Base-by-base conservation (phyloP, 1,140 invertebrate genomes). In the Grapholita molesta region DNA sequence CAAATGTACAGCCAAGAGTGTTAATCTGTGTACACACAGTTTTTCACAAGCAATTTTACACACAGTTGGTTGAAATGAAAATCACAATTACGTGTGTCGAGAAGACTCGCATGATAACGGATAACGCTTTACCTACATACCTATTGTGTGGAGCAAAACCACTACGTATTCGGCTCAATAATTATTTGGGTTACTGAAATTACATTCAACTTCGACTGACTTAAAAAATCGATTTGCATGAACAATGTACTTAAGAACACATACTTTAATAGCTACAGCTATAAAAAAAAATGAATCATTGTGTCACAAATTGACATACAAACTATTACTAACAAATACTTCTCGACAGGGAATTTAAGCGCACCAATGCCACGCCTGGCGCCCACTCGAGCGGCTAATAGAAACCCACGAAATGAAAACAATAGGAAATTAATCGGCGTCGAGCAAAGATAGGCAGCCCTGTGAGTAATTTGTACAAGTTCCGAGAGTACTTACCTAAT, bases 371-470 rank as follows among this genome's bases (percentile, higher is more conserved):
- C 11, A 61, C 24, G 55, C 55, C 55, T 25, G 30, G 30, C 24
- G 55, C 55, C 55, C 55, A 61, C 55, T 28, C 23, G 55, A 61
- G 23, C 25, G 55, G 28, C 55, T 61, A 61, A 57, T 57, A 28
- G 55, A 61, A 15, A 12, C 25, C 55, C 55, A 61, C 23, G 55
- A 61, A 61, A 61, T 28, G 25, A 28, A 61, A 61, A 61, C 55
- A 61, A 61, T 61, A 61, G 55, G 24, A 32, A 61, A 61, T 61
- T 61, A 61, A 61, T 61, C 55, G 53, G 24, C 53, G 55, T 61
- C 12, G 28, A 25, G 18, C n/a, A 30, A 61, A 61, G 55, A 61
- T 28, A 61, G 30, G 55, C 24, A 61, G 12, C 55, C 55, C 55
- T 61, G 25, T 28, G 25, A 61, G 55, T 30, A 61, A 61, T 61